These are phyloP conservation scores for Trematomus bernacchii DNA, from an alignment of 2,797 vertebrate species.

Conservation along the genomic window DNA sequence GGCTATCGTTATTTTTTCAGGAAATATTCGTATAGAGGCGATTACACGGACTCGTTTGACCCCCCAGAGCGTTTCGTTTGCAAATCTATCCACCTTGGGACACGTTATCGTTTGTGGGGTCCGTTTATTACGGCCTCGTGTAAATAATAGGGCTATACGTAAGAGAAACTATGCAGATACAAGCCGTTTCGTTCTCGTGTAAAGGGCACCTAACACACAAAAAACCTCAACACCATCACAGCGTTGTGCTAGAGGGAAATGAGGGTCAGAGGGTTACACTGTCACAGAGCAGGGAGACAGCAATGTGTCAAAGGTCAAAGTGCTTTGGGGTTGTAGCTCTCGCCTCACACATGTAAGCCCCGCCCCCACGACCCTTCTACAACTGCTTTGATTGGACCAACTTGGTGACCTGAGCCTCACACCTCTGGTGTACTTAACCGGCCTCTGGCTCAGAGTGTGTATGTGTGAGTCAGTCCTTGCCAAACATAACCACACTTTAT, in stretches of 20 bases:
- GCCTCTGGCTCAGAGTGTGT: constrained; percentile 39
- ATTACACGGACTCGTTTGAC: too few species aligned
- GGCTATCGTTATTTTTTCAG: too few species aligned
- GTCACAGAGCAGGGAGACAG: constrained; percentile 45
- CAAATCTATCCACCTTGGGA: too few species aligned
- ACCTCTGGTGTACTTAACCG: constrained; percentile 54
- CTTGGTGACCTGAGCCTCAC: constrained; percentile 66
- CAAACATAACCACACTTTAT: constrained; percentile 70
- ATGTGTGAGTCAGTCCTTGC: constrained; percentile 44
- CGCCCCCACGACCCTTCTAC: constrained; percentile 23
- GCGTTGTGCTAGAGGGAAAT: constrained; percentile 38
- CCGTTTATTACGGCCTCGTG: too few species aligned
- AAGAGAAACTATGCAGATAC: too few species aligned
- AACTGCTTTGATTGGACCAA: constrained; percentile 60
- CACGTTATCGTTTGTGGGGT: too few species aligned
- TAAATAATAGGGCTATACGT: too few species aligned
- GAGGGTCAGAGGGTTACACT: constrained; percentile 48
- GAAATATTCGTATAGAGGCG: too few species aligned
- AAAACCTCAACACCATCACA: not conserved
- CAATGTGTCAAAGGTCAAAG: constrained; percentile 64
- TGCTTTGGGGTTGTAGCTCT: constrained; percentile 43
- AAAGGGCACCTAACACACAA: not conserved
- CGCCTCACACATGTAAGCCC: constrained; percentile 37
- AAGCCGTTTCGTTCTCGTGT: too few species aligned
- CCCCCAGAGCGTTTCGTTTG: too few species aligned